Base-by-base conservation (phyloP, 2,797 vertebrate genomes). In the Micromesistius poutassou region DNA sequence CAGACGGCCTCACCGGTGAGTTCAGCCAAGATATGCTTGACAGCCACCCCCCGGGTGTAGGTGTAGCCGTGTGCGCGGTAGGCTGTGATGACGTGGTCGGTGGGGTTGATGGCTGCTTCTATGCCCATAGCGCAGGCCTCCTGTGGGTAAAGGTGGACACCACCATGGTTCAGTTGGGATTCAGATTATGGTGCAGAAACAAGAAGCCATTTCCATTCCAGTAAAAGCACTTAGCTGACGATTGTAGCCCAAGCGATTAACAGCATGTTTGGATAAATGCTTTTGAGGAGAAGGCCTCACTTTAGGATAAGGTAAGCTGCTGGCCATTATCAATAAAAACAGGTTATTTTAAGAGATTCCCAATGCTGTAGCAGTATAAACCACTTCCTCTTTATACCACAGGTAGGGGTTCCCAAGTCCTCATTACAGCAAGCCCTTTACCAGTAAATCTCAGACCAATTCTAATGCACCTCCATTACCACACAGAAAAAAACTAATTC, bases 41-140 rank as follows among this genome's bases (percentile, higher is more conserved):
- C 84, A 0, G 97, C 12, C 73, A 97, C 91, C 0, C 98, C 97
- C 2, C 97, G 95, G 6, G 96, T 96, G 75, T 91, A 95, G 0
- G 96, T 95, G 87, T 96, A 99, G 19, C 95, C 97, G 0, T 99
- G 97, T 3, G 92, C 95, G 9, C 97, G 93, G 82, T 99, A 98
- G 0, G 97, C 96, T 0, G 98, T 99, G 90, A 99, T 99, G 80
- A 99, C 91, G 0, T 99, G 98, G 84, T 99, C 98, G 0, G 95
- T 93, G 35, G 87, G 92, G 28, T 95, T 95, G 86, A 98, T 96
- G 82, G 91, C 93, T 0, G 90, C 93, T 86, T 99, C 97, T 0
- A 99, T 93, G 30, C 98, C 98, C 7, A 95, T 94, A 0, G 96
- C 97, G 86, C 98, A 99, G 0, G 97, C 98, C 93, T 99, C 97